These are phyloP conservation scores for Ciconia nigra DNA, from an alignment of 2,797 vertebrate genomes.

Conservation along the genomic window DNA sequence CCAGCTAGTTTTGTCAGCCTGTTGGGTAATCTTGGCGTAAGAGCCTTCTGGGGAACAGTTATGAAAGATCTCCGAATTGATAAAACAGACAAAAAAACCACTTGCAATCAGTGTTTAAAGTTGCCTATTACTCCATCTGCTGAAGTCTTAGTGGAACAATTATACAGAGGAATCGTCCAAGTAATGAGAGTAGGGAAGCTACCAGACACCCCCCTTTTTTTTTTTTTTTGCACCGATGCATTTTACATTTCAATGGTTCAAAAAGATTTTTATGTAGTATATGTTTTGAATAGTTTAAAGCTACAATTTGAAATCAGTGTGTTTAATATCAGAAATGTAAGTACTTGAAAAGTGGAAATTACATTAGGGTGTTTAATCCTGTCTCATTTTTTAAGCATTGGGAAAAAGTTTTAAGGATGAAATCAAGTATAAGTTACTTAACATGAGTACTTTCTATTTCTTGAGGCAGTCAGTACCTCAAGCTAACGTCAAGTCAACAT, in stretches of 20 bases:
- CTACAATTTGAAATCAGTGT: background rate
- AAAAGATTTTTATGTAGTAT: background rate
- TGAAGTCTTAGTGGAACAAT: background rate
- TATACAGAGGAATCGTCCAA: background rate
- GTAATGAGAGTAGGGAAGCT: background rate
- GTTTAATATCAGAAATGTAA: background rate
- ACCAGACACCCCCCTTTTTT: background rate
- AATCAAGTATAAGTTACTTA: background rate
- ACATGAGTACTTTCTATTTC: background rate
- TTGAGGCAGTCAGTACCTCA: background rate
- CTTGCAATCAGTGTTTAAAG: background rate
- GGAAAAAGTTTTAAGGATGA: background rate
- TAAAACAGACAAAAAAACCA: background rate
- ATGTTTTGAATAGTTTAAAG: background rate
- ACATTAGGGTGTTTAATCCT: background rate
- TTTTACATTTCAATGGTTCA: background rate
- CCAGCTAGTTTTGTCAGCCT: background rate
- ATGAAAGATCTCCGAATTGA: background rate
- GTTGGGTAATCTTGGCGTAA: background rate
- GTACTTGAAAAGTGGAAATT: background rate
- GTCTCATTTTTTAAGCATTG: background rate
- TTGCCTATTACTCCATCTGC: background rate
- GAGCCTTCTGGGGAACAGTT: background rate
- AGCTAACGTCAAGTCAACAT: background rate
- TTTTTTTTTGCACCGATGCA: background rate